These are phyloP conservation scores for Dione juno DNA, from an alignment of 2,888 invertebrate species.

Conservation along the genomic window DNA sequence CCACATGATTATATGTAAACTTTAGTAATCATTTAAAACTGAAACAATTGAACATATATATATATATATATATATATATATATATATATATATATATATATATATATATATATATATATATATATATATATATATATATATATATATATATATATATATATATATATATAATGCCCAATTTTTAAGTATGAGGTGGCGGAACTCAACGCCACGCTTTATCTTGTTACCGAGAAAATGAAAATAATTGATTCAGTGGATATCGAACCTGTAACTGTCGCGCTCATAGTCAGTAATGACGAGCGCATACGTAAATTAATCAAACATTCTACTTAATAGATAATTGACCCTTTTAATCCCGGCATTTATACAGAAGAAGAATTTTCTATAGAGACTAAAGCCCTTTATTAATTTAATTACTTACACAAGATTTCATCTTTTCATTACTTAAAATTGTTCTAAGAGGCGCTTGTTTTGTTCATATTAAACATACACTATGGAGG, in stretches of 20 bases:
- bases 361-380: constrained; percentile 13
- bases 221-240: no score
- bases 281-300: not conserved
- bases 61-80: no score
- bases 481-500: not conserved
- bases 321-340: constrained; percentile 6
- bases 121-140: no score
- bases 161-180: no score
- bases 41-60: no score
- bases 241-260: not conserved
- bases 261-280: not conserved
- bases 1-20: no score
- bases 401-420: constrained; percentile 23
- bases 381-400: not conserved
- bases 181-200: no score
- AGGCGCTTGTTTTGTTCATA: constrained; percentile 13
- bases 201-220: no score
- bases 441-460: constrained; percentile 17
- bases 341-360: constrained; percentile 8
- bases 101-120: no score
- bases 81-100: no score
- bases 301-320: constrained; percentile 4
- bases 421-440: constrained; percentile 22
- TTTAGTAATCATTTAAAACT: no score
- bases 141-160: no score